phyloP scores from a whole-genome alignment of 1,140 invertebrate species.

The Nymphalis io region DNA sequence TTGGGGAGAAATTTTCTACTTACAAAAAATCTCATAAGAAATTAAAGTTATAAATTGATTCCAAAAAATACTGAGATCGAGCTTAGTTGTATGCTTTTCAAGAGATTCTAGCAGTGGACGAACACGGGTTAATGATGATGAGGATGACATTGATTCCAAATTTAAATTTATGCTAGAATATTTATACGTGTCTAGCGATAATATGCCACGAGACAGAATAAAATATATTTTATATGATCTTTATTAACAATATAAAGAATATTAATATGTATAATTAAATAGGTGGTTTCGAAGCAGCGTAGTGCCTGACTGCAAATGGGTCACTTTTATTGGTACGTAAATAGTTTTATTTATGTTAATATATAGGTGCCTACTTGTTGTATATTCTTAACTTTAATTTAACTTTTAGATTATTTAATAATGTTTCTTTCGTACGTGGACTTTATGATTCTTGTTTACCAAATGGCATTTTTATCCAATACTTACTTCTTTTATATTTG shows the following conservation, averaged over 20 bases:
- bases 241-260: background rate
- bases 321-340: conserved; percentile 61
- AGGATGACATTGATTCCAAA: too few relatives aligned
- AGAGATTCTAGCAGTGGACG: too few relatives aligned
- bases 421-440: conserved; percentile 60
- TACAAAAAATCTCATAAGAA: too few relatives aligned
- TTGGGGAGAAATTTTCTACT: too few relatives aligned
- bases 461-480: conserved; percentile 70
- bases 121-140: too few relatives aligned
- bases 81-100: too few relatives aligned
- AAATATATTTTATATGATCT: too few relatives aligned
- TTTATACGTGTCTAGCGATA: too few relatives aligned
- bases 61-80: too few relatives aligned
- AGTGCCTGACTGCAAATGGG: conserved; percentile 60
- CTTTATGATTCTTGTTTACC: conserved; percentile 69
- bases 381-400: conserved; percentile 3
- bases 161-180: too few relatives aligned
- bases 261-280: conserved; percentile 26
- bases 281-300: conserved; percentile 72
- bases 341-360: conserved; percentile 13
- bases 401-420: conserved; percentile 65
- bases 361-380: background rate
- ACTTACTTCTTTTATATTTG: conserved; percentile 63
- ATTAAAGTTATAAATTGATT: too few relatives aligned
- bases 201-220: too few relatives aligned